Evolutionary conservation across 2,113 vertebrate genomes (phyloP), one percentile per base, ranked within the genome.

Genomic region (Catharus fuscescens): DNA sequence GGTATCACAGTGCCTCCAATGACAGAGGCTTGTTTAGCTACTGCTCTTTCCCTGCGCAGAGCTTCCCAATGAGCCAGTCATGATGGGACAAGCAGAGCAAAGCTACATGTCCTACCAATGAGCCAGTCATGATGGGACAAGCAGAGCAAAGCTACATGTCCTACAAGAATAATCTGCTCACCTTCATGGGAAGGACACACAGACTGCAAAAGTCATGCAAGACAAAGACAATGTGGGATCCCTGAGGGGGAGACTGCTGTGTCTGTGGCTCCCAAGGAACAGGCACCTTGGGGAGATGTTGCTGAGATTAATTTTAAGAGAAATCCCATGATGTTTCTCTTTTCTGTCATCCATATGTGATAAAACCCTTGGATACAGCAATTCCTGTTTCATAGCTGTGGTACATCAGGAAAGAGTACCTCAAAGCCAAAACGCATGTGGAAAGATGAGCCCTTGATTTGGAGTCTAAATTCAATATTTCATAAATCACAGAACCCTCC

Each of bases 161-260:
- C 45, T 7, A 15, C 34, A 40, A 60, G 20, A 21, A 38, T 6
- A 71, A 47, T 38, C 15, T 53, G 18, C 20, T 79, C 14, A 8
- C 5, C 5, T 32, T 53, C 44, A 40, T 0, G 5, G 45, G 61
- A 81, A 69, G 16, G 53, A 14, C 48, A 54, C 21, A 47, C 5
- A 65, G 42, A 53, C 29, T 70, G n/a, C 3, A 7, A 8, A 80
- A 72, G 7, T n/a, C 60, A 42, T 6, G 8, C 28, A 64, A 81
- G 18, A 3, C 20, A 40, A 47, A 65, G 38, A 64, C 11, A 4
- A 2, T 21, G 19, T 5, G 31, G 25, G 21, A 86, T 61, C 18
- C 21, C 28, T 52, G 8, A 10, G 8, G 10, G 29, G 25, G 28
- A 81, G 4, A 50, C 7, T 1, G 2, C 7, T 5, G 0, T 6